A percentile compares a stretch with the other conserved stretches of the same genome.
phyloP scores from a whole-genome alignment of 2,888 invertebrate genomes.

The Epistrophe grossulariae region DNA sequence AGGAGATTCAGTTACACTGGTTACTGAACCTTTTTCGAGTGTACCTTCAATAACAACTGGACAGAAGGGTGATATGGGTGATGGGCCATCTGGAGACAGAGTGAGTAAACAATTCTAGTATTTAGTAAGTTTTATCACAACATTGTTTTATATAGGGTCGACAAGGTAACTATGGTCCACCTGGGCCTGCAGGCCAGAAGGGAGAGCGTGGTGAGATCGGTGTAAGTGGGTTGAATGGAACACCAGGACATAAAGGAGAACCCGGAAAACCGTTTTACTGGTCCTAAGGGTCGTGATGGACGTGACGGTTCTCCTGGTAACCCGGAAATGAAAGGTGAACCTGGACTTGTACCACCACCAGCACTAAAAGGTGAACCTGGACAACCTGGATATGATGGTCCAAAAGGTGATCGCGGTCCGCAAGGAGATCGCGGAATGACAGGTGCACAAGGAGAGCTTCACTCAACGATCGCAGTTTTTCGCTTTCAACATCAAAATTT shows the following conservation, averaged over 20 bases:
- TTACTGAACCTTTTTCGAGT: slow-evolving; percentile 43
- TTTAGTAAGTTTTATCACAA: neutral
- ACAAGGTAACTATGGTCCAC: slow-evolving; percentile 91
- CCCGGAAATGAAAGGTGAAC: slow-evolving; percentile 90
- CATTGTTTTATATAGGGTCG: slow-evolving; percentile 87
- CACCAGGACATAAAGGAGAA: slow-evolving; percentile 91
- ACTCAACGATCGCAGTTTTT: slow-evolving; percentile 97
- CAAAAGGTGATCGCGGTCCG: slow-evolving; percentile 87
- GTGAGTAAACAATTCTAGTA: slow-evolving; percentile 85
- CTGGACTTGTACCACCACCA: slow-evolving; percentile 89
- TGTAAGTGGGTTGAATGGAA: slow-evolving; percentile 91
- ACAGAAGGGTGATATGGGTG: slow-evolving; percentile 83
- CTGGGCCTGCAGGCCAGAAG: slow-evolving; percentile 89
- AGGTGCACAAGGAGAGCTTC: slow-evolving; percentile 90
- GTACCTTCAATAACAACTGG: slow-evolving; percentile 80
- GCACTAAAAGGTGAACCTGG: slow-evolving; percentile 89
- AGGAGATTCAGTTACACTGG: slow-evolving; percentile 82
- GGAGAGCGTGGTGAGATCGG: slow-evolving; percentile 94
- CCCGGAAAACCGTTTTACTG: slow-evolving; percentile 89
- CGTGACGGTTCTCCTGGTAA: slow-evolving; percentile 88
- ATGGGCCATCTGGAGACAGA: slow-evolving; percentile 89
- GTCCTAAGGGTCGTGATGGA: slow-evolving; percentile 88
- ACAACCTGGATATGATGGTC: slow-evolving; percentile 84
- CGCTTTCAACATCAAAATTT: slow-evolving; percentile 92
- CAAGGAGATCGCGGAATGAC: slow-evolving; percentile 86